phyloP scores from a whole-genome alignment of 1,140 invertebrate species.

The Heliconius melpomene region DNA sequence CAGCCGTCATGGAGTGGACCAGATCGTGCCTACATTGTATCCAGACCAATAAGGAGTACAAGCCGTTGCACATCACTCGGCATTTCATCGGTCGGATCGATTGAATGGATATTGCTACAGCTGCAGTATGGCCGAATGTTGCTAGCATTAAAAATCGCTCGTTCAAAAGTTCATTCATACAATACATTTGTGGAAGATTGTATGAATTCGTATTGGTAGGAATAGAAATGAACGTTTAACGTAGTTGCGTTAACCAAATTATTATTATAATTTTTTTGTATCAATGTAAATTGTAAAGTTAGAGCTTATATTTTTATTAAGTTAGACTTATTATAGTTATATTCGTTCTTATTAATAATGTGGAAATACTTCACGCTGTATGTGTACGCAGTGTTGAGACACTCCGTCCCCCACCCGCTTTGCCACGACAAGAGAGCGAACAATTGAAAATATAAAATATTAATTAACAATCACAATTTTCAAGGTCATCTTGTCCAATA shows the following conservation, averaged over 20 bases:
- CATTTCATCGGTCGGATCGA: conserved; percentile 49
- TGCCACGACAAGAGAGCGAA: no score
- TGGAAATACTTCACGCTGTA: no score
- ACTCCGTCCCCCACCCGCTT: no score
- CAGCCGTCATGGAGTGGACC: conserved; percentile 48
- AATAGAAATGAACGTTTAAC: conserved; percentile 7
- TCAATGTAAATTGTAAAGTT: not conserved
- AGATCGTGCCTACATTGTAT: conserved; percentile 52
- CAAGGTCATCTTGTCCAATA: no score
- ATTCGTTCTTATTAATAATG: no score
- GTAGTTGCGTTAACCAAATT: not conserved
- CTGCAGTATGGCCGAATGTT: conserved; percentile 37
- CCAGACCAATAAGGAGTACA: conserved; percentile 51
- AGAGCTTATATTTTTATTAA: not conserved
- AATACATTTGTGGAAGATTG: conserved; percentile 45
- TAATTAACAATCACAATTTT: no score
- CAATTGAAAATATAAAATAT: no score
- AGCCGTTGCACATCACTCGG: conserved; percentile 45
- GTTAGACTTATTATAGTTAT: not conserved
- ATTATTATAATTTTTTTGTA: not conserved
- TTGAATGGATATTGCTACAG: conserved; percentile 51
- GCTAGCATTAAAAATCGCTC: conserved; percentile 60
- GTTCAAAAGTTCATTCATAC: conserved; percentile 55
- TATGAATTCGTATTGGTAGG: conserved; percentile 32
- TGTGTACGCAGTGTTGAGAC: no score